Base-by-base conservation (phyloP, 2,113 vertebrate species). In the Xyrauchen texanus region DNA sequence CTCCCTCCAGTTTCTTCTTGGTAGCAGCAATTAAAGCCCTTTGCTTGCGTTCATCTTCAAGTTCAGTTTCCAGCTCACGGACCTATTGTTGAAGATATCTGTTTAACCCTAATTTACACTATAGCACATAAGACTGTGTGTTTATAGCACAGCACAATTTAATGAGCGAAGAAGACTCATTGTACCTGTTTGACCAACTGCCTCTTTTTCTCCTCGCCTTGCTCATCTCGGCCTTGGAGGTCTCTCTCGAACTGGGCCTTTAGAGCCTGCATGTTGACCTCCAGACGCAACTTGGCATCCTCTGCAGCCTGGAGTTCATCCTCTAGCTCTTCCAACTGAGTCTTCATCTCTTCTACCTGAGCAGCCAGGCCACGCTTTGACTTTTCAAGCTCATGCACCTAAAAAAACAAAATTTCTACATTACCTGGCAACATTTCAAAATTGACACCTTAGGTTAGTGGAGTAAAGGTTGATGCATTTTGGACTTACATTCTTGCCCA, bases 301-400 rank as follows among this genome's bases (percentile, higher is more conserved):
- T 99, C 98, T 0, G 98, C 96, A 8, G 94, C 97, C 91, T 99
- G 98, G 78, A 99, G 93, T 87, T 99, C 98, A 0, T 99, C 98
- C 87, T 99, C 98, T 72, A 99, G 90, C 90, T 99, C 98, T 83
- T 99, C 98, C 87, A 99, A 87, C 87, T 99, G 98, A 0, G 96
- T 98, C 91, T 96, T 97, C 97, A 98, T 99, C 90, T 99, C 97
- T 85, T 98, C 97, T 86, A 98, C 93, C 91, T 99, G 97, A 73
- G 96, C 94, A 76, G 98, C 97, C 89, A 98, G 90, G 9, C 93
- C 93, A 6, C 98, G 94, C 82, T 99, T 99, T 58, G 96, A 96
- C 85, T 99, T 99, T 93, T 99, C 98, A 87, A 99, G 88, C 83
- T 99, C 98, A 0, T 99, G 98, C 12, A 99, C 98, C 98, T 99